Evolutionary conservation across 1,140 invertebrate species (phyloP).

Genomic region (Pentalonia nigronervosa): DNA sequence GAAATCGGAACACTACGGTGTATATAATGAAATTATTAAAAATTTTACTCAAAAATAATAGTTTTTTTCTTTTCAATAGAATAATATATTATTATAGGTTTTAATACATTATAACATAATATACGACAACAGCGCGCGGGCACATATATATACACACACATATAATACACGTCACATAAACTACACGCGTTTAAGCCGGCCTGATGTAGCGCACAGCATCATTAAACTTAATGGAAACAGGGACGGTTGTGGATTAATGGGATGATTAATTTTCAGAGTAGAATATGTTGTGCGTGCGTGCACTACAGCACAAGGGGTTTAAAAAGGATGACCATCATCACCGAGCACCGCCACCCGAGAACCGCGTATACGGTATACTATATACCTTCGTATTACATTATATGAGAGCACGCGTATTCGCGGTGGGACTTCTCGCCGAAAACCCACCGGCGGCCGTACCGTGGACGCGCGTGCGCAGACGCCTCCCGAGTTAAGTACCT

Average conservation of each 20-base stretch:
- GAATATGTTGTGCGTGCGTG: background rate
- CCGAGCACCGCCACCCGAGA: background rate
- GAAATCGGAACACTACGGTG: background rate
- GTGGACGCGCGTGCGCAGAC: background rate
- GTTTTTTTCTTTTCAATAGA: background rate
- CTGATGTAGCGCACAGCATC: slow-evolving; percentile 40
- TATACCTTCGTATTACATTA: background rate
- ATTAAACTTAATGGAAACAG: slow-evolving; percentile 57
- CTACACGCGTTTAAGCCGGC: slow-evolving; percentile 26
- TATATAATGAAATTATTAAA: background rate
- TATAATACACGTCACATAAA: slow-evolving; percentile 44
- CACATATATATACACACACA: background rate
- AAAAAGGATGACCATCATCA: slow-evolving; percentile 52
- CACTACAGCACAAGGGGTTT: background rate
- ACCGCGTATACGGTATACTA: background rate
- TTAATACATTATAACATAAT: background rate
- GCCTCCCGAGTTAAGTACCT: background rate
- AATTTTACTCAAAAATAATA: background rate
- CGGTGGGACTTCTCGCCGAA: background rate
- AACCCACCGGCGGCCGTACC: background rate
- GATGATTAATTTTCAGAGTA: slow-evolving; percentile 55
- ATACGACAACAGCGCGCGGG: background rate
- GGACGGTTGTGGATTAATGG: slow-evolving; percentile 53
- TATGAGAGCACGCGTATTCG: background rate
- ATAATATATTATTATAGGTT: background rate